Conservation (phyloP, 2,888 invertebrate genomes). For the Caenorhabditis parvicauda region DNA sequence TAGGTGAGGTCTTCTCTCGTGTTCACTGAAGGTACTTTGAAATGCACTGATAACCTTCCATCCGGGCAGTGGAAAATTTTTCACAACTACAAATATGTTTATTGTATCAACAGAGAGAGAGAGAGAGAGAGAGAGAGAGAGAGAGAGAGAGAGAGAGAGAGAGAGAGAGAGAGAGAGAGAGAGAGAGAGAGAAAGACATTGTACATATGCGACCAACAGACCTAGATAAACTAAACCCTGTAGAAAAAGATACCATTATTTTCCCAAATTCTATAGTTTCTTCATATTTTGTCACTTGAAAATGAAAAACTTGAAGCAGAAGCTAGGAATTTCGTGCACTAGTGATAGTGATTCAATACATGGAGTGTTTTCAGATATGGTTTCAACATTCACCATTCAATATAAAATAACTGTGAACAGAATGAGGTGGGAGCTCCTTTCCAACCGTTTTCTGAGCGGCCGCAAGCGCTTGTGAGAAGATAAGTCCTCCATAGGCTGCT, state of each 20-base stretch:
- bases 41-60: neutral
- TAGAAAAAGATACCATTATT: too few species aligned
- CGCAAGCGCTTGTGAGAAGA: conserved; percentile 52
- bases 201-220: too few species aligned
- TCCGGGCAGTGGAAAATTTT: neutral
- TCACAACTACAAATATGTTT: too few species aligned
- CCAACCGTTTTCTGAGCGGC: conserved; percentile 53
- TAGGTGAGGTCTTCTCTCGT: conserved; percentile 63
- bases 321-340: too few species aligned
- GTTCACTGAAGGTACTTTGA: conserved; percentile 36
- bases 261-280: too few species aligned
- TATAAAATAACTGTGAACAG: conserved; percentile 55
- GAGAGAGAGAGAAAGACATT: too few species aligned
- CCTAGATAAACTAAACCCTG: too few species aligned
- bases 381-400: conserved; percentile 45
- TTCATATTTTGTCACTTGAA: too few species aligned
- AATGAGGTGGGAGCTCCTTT: conserved; percentile 46
- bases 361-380: too few species aligned
- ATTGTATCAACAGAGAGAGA: neutral
- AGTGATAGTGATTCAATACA: too few species aligned
- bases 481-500: conserved; percentile 55
- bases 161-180: neutral
- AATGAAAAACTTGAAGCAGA: too few species aligned
- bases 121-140: neutral
- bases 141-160: neutral